Conservation (phyloP, 2,797 vertebrate species). For the Eupleurogrammus muticus region DNA sequence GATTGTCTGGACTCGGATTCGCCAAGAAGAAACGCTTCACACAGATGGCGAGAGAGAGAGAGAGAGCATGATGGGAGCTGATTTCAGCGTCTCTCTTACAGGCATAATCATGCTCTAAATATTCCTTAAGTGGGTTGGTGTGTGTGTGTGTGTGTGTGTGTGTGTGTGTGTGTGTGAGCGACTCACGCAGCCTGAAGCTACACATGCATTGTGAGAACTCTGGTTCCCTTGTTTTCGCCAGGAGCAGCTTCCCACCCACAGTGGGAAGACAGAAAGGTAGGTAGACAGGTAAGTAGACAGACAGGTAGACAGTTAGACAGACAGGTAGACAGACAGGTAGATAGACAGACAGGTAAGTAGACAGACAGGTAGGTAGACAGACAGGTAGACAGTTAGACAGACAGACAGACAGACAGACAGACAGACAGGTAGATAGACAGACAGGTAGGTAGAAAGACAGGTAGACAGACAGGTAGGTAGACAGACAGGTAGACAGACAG, state of each 20-base stretch:
- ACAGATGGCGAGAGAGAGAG: conserved; percentile 72
- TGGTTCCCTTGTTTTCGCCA: conserved; percentile 80
- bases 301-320: too few relatives aligned
- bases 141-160: conserved; percentile 42
- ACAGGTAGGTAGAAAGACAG: too few relatives aligned
- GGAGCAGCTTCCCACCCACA: conserved; percentile 84
- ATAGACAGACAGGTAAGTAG: too few relatives aligned
- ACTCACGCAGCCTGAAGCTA: conserved; percentile 69
- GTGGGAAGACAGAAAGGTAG: too few relatives aligned
- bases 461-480: too few relatives aligned
- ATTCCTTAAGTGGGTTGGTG: conserved; percentile 76
- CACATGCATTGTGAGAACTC: conserved; percentile 76
- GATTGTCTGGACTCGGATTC: conserved; percentile 77
- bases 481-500: too few relatives aligned
- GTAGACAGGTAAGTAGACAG: too few relatives aligned
- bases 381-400: too few relatives aligned
- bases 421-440: too few relatives aligned
- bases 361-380: too few relatives aligned
- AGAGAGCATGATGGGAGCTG: conserved; percentile 62
- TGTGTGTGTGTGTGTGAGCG: conserved; percentile 51
- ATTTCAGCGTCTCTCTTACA: conserved; percentile 63
- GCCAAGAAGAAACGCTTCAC: conserved; percentile 78
- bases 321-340: too few relatives aligned
- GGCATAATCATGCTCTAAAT: conserved; percentile 66
- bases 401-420: too few relatives aligned